Evolutionary conservation across 2,888 invertebrate genomes (phyloP).

Genomic region (Chymomyza procnemis): DNA sequence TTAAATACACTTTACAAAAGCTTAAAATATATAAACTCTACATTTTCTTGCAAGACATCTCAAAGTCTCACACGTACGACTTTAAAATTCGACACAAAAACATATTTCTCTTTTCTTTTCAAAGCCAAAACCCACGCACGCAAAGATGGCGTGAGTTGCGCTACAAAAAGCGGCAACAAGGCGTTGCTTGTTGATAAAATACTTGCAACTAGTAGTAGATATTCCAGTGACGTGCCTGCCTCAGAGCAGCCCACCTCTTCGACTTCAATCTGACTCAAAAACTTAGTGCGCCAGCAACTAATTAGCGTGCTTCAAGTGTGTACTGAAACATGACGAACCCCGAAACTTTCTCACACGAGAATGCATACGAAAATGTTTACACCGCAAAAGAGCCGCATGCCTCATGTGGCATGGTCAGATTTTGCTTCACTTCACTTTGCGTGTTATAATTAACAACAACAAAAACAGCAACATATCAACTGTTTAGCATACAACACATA

Average conservation of each 20-base stretch:
- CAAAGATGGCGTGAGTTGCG: neutral
- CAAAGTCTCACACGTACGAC: too few relatives aligned
- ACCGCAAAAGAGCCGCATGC: neutral
- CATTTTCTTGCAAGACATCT: too few relatives aligned
- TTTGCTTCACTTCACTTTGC: conserved; percentile 20
- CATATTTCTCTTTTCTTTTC: neutral
- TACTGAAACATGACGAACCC: conserved; percentile 32
- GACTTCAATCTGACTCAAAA: neutral
- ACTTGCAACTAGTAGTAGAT: neutral
- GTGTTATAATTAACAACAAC: conserved; percentile 67
- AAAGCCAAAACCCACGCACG: neutral
- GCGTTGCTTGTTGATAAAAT: neutral
- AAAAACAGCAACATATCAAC: conserved; percentile 29
- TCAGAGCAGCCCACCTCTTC: neutral
- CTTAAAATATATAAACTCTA: too few relatives aligned
- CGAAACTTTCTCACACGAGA: conserved; percentile 7
- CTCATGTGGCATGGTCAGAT: neutral
- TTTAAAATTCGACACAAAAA: too few relatives aligned
- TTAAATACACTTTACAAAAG: too few relatives aligned
- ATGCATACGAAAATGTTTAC: neutral
- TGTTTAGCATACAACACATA: conserved; percentile 66
- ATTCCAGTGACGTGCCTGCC: neutral
- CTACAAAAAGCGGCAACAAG: neutral
- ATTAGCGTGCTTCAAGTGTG: conserved; percentile 49
- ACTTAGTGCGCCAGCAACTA: conserved; percentile 26